Evolutionary conservation across 2,888 invertebrate genomes (phyloP), one percentile per base, ranked within the genome.

Genomic region (Oscheius onirici): DNA sequence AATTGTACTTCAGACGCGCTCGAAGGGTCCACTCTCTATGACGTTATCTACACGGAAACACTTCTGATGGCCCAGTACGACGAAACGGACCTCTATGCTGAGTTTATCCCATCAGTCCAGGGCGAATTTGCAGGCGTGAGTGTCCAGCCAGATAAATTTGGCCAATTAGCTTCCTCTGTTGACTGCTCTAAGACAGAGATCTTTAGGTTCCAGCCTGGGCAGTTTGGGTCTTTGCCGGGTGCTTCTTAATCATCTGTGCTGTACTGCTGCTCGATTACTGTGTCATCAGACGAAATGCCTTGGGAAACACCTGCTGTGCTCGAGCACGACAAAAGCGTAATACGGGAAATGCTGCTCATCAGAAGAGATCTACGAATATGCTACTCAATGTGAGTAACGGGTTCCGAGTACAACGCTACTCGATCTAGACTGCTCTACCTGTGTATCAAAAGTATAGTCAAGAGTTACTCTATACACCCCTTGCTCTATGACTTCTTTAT

Each of bases 341-440:
- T 60, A 73, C 74, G 3, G 20, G 71, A 17, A 75, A 74, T 22
- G 34, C 54, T 20, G 81, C 81, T 17, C 84, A 83, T 57, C 83
- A 84, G 68, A 85, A 85, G 69, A 69, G 83, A 46, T 81, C 82
- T 17, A 85, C 85, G 6, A 85, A 85, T 69, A 82, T 85, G 85
- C 74, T 85, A 15, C 78, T 85, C 63, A 81, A 80, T 75, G 85
- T 84, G 73, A 63, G 63, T 49, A 22, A 55, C 20, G 15, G 46
- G 34, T 34, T 34, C 34, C 34, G 34, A 34, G 34, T 34, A 3
- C 34, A 34, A 34, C 34, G 3, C 34, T 34, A 8, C 34, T 34
- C 46, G n/a, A 8, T 46, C 20, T 17, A 46, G 46, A 15, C 46
- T 46, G 5, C 46, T 52, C 24, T 52, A 13, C 52, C 52, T 24